These are phyloP conservation scores for Trissolcus brochymenae DNA, from an alignment of 2,888 invertebrate species.

Conservation along the genomic window DNA sequence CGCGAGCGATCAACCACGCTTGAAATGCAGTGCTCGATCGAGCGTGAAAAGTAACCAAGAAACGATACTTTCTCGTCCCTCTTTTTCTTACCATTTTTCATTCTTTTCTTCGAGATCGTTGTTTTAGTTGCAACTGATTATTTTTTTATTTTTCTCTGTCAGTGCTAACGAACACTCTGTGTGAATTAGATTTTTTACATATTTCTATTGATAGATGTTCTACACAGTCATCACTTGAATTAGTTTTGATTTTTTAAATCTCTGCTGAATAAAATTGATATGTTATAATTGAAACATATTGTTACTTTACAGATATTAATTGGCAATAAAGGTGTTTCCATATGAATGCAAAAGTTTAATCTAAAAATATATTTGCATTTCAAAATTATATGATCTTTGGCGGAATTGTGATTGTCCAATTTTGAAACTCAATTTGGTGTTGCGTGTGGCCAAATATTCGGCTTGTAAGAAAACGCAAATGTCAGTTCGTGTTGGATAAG, in stretches of 20 bases:
- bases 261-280: too few relatives aligned
- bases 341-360: too few relatives aligned
- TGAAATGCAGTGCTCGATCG: constrained; percentile 56
- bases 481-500: constrained; percentile 33
- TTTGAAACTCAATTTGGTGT: constrained; percentile 28
- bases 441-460: neutral
- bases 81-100: constrained; percentile 28
- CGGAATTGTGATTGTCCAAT: too few relatives aligned
- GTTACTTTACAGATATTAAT: neutral
- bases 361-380: too few relatives aligned
- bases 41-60: constrained; percentile 53
- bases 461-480: constrained; percentile 10
- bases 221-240: too few relatives aligned
- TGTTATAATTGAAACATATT: neutral
- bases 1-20: constrained; percentile 57
- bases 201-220: too few relatives aligned
- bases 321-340: neutral
- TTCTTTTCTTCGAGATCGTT: constrained; percentile 28
- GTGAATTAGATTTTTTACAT: too few relatives aligned
- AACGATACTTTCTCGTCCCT: constrained; percentile 39
- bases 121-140: neutral
- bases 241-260: too few relatives aligned
- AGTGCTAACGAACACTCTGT: constrained; percentile 17
- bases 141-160: constrained; percentile 16
- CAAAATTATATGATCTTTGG: too few relatives aligned